These are phyloP conservation scores for Gisinianus flammeolus DNA, from an alignment of 2,888 invertebrate genomes.

Conservation along the genomic window DNA sequence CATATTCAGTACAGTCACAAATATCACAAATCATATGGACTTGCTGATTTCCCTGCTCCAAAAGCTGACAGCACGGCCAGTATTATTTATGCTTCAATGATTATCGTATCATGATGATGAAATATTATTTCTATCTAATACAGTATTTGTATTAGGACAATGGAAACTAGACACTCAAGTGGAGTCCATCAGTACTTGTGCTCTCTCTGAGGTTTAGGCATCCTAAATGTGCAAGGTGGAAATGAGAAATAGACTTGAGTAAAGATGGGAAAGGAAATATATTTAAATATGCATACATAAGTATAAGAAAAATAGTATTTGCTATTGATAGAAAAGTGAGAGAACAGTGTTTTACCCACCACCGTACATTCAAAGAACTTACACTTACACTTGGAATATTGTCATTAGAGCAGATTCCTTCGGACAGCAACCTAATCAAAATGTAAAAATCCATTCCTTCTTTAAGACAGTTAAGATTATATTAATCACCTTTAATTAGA, in stretches of 20 bases:
- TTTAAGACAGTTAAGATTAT: too few species aligned
- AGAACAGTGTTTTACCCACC: constrained; percentile 16
- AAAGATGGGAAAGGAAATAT: too few species aligned
- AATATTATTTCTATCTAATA: neutral
- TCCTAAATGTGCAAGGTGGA: too few species aligned
- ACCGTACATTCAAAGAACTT: constrained; percentile 18
- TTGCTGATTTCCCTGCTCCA: constrained; percentile 9
- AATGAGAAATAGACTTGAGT: too few species aligned
- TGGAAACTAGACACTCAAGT: too few species aligned
- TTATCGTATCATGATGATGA: neutral
- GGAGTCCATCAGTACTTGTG: too few species aligned
- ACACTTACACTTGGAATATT: constrained; percentile 96
- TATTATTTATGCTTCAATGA: constrained; percentile 22
- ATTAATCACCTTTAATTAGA: too few species aligned
- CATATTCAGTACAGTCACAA: neutral
- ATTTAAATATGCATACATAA: neutral
- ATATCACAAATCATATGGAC: constrained; percentile 24
- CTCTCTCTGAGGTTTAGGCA: too few species aligned
- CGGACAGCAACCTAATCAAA: constrained; percentile 88
- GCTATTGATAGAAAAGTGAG: too few species aligned
- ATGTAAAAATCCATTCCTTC: too few species aligned
- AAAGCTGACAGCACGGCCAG: constrained; percentile 18
- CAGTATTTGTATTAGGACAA: too few species aligned
- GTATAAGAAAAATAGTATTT: too few species aligned
- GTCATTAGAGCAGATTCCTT: constrained; percentile 95